Percentiles rank a stretch among this genome's conserved stretches.
Conservation (phyloP, 2,113 vertebrate genomes). For the Syrmaticus mikado region DNA sequence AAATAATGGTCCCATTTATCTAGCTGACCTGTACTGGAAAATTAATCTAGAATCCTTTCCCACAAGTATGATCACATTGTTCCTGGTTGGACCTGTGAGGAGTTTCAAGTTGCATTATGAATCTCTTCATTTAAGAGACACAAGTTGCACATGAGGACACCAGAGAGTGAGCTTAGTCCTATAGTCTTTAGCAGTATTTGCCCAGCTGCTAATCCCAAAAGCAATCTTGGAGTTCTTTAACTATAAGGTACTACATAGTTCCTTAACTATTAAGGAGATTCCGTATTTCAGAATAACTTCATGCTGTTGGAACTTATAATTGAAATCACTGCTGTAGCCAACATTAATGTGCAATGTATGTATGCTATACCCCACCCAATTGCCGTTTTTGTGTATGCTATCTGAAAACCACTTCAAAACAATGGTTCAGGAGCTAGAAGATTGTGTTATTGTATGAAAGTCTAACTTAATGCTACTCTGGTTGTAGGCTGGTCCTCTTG, state of each 20-base stretch:
- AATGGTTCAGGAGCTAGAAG: neutral
- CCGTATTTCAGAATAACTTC: neutral
- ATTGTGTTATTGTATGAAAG: neutral
- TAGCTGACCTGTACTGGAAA: neutral
- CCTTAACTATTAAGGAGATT: neutral
- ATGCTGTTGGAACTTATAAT: neutral
- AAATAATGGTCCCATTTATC: rapidly evolving
- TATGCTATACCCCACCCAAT: no score
- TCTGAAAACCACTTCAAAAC: neutral
- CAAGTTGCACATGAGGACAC: rapidly evolving
- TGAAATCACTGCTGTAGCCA: neutral
- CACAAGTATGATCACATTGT: neutral
- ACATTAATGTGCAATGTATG: neutral
- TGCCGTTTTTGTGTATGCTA: no score
- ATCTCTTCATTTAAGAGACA: neutral
- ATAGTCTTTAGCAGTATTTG: neutral
- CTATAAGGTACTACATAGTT: no score
- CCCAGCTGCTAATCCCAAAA: neutral
- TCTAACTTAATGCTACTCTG: neutral
- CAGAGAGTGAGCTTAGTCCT: neutral
- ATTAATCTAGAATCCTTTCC: neutral
- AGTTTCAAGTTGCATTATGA: neutral
- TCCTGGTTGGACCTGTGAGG: neutral
- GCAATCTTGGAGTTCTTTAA: neutral
- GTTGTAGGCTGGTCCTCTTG: neutral